Evolutionary conservation across 2,113 vertebrate species (phyloP).

Genomic region (Trochalopteron elliotii): DNA sequence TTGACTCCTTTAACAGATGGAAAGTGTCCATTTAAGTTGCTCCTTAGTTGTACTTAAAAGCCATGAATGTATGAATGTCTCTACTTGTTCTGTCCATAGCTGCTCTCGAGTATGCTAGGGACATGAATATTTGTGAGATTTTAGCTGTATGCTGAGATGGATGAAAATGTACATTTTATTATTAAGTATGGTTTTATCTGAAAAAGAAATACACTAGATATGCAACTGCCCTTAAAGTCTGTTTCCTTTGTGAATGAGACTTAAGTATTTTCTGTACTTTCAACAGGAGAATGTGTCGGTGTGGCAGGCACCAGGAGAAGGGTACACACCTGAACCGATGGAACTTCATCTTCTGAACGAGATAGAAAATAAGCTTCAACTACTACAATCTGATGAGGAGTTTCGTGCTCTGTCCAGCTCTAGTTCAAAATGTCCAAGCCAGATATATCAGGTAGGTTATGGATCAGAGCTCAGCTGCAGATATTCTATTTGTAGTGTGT

Average conservation of each 20-base stretch:
- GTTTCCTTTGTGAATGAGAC: neutral
- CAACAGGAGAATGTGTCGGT: constrained; percentile 63
- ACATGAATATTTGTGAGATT: neutral
- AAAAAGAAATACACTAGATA: neutral
- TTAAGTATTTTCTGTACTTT: neutral
- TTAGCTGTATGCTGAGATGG: neutral
- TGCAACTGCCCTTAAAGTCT: neutral
- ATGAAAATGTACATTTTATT: neutral
- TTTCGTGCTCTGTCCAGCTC: constrained; percentile 43
- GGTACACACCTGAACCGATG: constrained; percentile 76
- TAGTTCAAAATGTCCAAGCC: constrained; percentile 15
- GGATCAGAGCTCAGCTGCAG: neutral
- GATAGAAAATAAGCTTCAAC: constrained; percentile 83
- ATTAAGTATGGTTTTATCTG: neutral
- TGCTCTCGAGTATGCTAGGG: neutral
- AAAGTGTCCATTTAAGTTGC: neutral
- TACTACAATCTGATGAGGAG: constrained; percentile 61
- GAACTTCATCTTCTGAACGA: constrained; percentile 80
- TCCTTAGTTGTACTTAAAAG: neutral
- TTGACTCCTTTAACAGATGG: neutral
- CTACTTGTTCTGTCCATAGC: neutral
- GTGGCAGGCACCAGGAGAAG: constrained; percentile 77
- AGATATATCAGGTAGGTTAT: constrained; percentile 58
- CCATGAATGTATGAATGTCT: neutral
- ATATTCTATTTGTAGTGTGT: neutral